Evolutionary conservation across 2,888 invertebrate species (phyloP).

Genomic region (Lapara coniferarum): DNA sequence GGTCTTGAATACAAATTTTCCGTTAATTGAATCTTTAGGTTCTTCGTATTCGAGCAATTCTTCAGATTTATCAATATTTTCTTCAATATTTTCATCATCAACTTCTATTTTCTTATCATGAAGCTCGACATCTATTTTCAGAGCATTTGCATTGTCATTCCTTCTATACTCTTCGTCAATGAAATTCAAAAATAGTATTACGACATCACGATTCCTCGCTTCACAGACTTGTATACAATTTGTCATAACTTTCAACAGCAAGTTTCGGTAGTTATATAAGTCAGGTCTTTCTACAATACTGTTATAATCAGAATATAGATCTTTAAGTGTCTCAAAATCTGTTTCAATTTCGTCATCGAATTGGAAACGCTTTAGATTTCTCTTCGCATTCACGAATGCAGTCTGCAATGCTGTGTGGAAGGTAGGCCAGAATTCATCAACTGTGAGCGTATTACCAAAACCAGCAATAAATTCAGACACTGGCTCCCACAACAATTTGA

Average conservation of each 20-base stretch:
- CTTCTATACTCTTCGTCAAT: conserved; percentile 85
- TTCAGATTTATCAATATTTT: conserved; percentile 59
- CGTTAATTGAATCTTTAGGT: conserved; percentile 62
- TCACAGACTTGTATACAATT: conserved; percentile 90
- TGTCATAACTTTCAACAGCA: conserved; percentile 92
- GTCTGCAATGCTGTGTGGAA: conserved; percentile 85
- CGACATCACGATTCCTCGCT: conserved; percentile 90
- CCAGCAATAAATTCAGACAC: conserved; percentile 88
- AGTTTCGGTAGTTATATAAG: conserved; percentile 88
- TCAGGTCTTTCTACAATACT: conserved; percentile 85
- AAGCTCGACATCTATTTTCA: conserved; percentile 84
- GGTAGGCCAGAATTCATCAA: conserved; percentile 88
- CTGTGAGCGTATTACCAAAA: conserved; percentile 86
- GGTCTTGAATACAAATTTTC: conserved; percentile 76
- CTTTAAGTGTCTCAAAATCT: conserved; percentile 55
- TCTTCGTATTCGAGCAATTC: conserved; percentile 65
- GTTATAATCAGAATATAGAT: conserved; percentile 66
- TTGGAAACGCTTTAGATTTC: conserved; percentile 59
- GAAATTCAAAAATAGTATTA: conserved; percentile 91
- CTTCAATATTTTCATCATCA: conserved; percentile 56
- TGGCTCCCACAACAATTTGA: conserved; percentile 95
- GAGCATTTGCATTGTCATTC: conserved; percentile 64
- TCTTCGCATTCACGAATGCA: conserved; percentile 75
- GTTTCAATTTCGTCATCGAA: conserved; percentile 68
- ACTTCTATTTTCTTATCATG: conserved; percentile 76